Conservation (phyloP, 2,113 vertebrate genomes). For the Columba livia region DNA sequence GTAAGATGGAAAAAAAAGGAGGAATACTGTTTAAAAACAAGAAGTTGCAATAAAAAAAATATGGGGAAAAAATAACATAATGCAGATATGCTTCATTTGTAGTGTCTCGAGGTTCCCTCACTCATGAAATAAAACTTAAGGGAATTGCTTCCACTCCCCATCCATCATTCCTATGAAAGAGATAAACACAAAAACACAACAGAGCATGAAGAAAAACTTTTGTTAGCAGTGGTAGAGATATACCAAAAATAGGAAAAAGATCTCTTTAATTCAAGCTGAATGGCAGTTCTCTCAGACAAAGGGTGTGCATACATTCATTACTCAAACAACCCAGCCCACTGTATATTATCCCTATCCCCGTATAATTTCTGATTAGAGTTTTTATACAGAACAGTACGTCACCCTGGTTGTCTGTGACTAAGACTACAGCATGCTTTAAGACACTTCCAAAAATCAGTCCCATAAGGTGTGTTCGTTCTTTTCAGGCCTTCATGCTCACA, state of each 20-base stretch:
- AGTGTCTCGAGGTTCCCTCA: not conserved
- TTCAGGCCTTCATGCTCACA: not conserved
- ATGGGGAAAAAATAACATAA: not conserved
- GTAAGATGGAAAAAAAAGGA: not conserved
- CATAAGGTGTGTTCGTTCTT: not conserved
- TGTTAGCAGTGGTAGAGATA: not conserved
- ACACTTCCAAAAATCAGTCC: not conserved
- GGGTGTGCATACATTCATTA: not conserved
- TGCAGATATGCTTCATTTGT: not conserved
- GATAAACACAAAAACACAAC: not conserved
- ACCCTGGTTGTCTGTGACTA: not conserved
- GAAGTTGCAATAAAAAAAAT: not conserved
- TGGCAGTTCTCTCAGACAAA: not conserved
- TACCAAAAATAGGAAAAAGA: not conserved
- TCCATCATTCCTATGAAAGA: not conserved
- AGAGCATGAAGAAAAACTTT: not conserved
- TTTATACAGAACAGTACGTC: not conserved
- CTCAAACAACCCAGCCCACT: not conserved
- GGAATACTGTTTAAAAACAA: not conserved
- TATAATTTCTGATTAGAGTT: not conserved
- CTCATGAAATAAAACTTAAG: not conserved
- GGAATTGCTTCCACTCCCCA: not conserved
- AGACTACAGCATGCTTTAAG: not conserved
- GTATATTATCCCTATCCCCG: not conserved
- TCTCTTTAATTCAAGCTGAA: not conserved